Evolutionary conservation across 2,888 invertebrate genomes (phyloP).

Genomic region (Amorpha juglandis): DNA sequence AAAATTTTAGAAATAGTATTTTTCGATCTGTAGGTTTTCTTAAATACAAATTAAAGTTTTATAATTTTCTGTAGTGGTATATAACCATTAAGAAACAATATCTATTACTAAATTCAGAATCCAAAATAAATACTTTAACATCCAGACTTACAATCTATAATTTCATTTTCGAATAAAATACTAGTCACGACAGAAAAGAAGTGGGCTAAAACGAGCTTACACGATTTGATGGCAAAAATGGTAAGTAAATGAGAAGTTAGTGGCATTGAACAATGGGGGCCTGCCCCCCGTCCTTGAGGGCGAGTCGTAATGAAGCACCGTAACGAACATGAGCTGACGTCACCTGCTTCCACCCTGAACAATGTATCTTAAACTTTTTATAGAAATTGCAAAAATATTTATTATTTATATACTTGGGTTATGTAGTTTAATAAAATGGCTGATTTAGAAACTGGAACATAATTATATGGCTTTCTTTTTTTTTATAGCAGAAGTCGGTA

Average conservation of each 20-base stretch:
- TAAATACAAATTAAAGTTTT: no score
- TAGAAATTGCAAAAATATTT: no score
- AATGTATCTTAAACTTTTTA: slow-evolving; percentile 53
- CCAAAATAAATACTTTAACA: no score
- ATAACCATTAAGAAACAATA: not conserved
- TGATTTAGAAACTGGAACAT: no score
- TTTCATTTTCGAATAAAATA: not conserved
- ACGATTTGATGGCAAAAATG: slow-evolving; percentile 18
- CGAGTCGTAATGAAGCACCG: slow-evolving; percentile 66
- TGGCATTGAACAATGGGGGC: slow-evolving; percentile 22
- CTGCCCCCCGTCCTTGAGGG: slow-evolving; percentile 54
- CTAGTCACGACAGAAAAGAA: not conserved
- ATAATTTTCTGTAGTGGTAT: no score
- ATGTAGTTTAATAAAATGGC: no score
- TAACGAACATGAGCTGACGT: slow-evolving; percentile 76
- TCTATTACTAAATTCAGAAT: not conserved
- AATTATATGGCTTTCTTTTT: no score
- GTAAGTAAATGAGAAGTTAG: slow-evolving; percentile 25
- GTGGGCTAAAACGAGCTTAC: slow-evolving; percentile 15
- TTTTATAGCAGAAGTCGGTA: no score
- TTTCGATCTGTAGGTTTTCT: no score
- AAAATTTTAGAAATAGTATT: no score
- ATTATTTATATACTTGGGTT: no score
- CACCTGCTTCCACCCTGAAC: slow-evolving; percentile 62
- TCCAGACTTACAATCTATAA: no score